These are phyloP conservation scores for Arnoldichthys spilopterus DNA, from an alignment of 2,797 vertebrate species.

Conservation along the genomic window DNA sequence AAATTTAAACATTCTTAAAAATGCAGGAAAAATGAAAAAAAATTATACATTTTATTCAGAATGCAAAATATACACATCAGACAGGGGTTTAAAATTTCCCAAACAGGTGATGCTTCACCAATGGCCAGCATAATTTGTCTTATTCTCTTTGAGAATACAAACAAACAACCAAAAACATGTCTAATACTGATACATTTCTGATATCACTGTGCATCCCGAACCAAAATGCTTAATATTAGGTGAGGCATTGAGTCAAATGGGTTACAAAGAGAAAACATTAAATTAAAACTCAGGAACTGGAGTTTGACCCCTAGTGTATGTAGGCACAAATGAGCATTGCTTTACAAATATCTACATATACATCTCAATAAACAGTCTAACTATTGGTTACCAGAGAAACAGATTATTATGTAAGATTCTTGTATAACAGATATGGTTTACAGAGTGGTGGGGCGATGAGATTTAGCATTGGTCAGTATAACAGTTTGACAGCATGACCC, in stretches of 20 bases:
- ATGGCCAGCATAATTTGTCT: no score
- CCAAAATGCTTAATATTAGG: background rate
- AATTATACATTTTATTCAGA: no score
- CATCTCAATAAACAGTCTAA: background rate
- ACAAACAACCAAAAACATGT: background rate
- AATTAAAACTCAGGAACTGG: background rate
- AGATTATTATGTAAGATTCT: conserved; percentile 31
- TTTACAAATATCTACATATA: background rate
- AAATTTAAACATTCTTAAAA: no score
- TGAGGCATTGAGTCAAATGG: background rate
- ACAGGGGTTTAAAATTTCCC: no score
- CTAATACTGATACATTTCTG: no score
- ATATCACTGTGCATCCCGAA: background rate
- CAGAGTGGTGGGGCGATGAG: conserved; percentile 3
- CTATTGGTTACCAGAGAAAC: conserved; percentile 16
- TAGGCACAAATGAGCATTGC: background rate
- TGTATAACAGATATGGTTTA: conserved; percentile 20
- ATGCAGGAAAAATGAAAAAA: no score
- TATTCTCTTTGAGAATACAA: no score
- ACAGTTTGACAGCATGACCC: conserved; percentile 41
- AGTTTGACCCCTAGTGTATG: background rate
- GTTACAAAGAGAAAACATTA: background rate
- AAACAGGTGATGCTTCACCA: no score
- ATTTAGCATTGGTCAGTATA: conserved; percentile 27
- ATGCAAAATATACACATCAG: no score